phyloP scores from a whole-genome alignment of 1,140 invertebrate species.

The Drosophila grimshawi region DNA sequence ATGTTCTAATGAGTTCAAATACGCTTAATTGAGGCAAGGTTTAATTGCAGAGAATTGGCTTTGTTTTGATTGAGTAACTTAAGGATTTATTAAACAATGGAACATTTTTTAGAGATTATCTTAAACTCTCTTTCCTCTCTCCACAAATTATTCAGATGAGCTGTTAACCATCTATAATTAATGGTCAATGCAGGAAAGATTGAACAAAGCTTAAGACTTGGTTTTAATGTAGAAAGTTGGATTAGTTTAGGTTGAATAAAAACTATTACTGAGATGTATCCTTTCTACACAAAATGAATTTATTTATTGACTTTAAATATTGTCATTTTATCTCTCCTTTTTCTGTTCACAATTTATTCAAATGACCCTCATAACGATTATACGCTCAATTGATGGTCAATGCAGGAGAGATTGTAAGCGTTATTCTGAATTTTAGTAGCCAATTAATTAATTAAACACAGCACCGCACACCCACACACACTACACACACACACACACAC shows the following conservation, averaged over 20 bases:
- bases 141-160: conserved; percentile 72
- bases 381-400: conserved; percentile 67
- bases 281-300: not conserved
- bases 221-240: too few relatives aligned
- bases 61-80: not conserved
- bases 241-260: not conserved
- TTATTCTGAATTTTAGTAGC: conserved; percentile 42
- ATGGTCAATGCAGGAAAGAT: conserved; percentile 30
- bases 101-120: too few relatives aligned
- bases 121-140: conserved; percentile 16
- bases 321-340: conserved; percentile 1
- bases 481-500: conserved; percentile 8
- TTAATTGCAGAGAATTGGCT: too few relatives aligned
- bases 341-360: conserved; percentile 55
- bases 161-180: conserved; percentile 79
- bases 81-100: not conserved
- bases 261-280: not conserved
- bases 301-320: too few relatives aligned
- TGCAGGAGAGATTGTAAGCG: conserved; percentile 15
- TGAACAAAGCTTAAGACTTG: too few relatives aligned
- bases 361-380: conserved; percentile 80
- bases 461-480: conserved; percentile 45
- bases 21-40: too few relatives aligned
- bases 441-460: conserved; percentile 78
- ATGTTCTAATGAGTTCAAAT: too few relatives aligned